phyloP scores from a whole-genome alignment of 2,888 invertebrate genomes.

The Ochropacha duplaris region DNA sequence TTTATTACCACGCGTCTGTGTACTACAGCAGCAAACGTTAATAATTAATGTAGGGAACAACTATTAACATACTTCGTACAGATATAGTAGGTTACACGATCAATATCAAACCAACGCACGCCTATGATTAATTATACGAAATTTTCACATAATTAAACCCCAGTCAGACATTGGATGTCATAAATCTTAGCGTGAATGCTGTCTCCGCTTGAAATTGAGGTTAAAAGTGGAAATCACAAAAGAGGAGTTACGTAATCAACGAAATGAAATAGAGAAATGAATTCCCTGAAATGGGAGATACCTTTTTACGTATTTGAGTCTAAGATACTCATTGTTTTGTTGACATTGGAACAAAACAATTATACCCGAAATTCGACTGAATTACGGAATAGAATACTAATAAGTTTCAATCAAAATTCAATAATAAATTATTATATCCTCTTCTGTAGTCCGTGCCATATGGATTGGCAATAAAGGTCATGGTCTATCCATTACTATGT shows the following conservation, averaged over 20 bases:
- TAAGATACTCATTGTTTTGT: no score
- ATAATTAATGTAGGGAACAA: neutral
- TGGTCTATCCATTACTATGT: no score
- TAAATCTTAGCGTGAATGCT: conserved; percentile 48
- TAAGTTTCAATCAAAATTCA: no score
- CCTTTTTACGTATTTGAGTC: conserved; percentile 17
- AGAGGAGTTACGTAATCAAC: conserved; percentile 40
- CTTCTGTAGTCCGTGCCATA: no score
- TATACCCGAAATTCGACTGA: no score
- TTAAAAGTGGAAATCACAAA: conserved; percentile 38
- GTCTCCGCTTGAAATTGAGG: conserved; percentile 36
- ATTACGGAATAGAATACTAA: no score
- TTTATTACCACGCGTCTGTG: neutral
- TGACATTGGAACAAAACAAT: no score
- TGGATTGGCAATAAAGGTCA: no score
- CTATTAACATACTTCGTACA: neutral
- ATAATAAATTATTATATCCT: no score
- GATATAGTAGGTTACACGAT: conserved; percentile 22
- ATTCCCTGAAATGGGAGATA: conserved; percentile 23
- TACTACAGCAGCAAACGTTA: neutral
- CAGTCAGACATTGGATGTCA: conserved; percentile 34
- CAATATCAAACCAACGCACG: conserved; percentile 31
- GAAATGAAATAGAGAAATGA: conserved; percentile 35
- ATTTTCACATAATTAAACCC: conserved; percentile 45
- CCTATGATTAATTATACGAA: conserved; percentile 44